Evolutionary conservation across 37 sponge, comb jelly and placozoan genomes (phyloP).

Genomic region (Crambe crambe): DNA sequence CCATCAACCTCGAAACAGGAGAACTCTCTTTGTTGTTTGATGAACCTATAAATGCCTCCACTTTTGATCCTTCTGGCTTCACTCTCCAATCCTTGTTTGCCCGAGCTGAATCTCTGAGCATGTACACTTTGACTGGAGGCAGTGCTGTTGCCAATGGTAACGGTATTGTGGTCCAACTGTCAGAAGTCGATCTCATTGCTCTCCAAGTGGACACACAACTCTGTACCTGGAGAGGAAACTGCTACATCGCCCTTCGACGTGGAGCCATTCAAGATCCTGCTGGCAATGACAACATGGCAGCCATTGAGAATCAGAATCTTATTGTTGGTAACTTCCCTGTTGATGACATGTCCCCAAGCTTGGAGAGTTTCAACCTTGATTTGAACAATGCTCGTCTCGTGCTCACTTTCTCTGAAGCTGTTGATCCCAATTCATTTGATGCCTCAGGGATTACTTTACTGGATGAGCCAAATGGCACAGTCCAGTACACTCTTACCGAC

Average conservation of each 20-base stretch:
- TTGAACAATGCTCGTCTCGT: slow-evolving; percentile 44
- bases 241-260: slow-evolving; percentile 61
- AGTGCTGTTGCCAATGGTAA: slow-evolving; percentile 31
- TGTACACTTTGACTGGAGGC: slow-evolving; percentile 66
- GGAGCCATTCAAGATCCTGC: slow-evolving; percentile 77
- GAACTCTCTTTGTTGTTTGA: slow-evolving; percentile 61
- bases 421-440: slow-evolving; percentile 53
- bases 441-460: slow-evolving; percentile 67
- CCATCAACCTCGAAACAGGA: slow-evolving; percentile 59
- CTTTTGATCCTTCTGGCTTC: slow-evolving; percentile 65
- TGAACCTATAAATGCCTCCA: slow-evolving; percentile 83
- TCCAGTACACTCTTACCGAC: slow-evolving; percentile 52
- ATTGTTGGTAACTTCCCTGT: slow-evolving; percentile 63
- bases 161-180: slow-evolving; percentile 44
- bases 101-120: slow-evolving; percentile 60
- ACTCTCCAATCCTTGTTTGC: slow-evolving; percentile 70
- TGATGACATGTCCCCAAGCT: slow-evolving; percentile 59
- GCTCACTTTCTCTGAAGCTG: slow-evolving; percentile 83
- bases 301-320: slow-evolving; percentile 26
- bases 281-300: slow-evolving; percentile 20
- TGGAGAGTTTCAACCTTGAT: slow-evolving; percentile 64
- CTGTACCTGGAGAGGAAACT: slow-evolving; percentile 90
- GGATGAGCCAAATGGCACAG: slow-evolving; percentile 39
- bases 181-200: slow-evolving; percentile 40
- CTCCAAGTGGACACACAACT: slow-evolving; percentile 69